Base-by-base conservation (phyloP, 2,113 vertebrate species). In the Origma solitaria region DNA sequence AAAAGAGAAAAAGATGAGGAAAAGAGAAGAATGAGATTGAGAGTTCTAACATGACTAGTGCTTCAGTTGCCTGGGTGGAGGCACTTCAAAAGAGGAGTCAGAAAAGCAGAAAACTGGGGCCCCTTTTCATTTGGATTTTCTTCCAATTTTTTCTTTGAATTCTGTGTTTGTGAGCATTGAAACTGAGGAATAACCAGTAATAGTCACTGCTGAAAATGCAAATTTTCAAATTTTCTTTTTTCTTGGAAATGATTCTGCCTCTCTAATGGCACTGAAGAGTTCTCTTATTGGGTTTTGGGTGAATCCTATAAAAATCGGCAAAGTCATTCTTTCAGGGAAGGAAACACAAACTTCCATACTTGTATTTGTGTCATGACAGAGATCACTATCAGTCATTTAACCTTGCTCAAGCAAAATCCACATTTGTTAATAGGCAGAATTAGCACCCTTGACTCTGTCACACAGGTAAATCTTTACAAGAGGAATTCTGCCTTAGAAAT, bases 161-260 rank as follows among this genome's bases (percentile, higher is more conserved):
- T 90, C 45, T 87, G 62, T 77, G n/a, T 69, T 87, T 85, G 53
- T 72, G 87, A 94, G 73, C 75, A 65, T 69, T 79, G 66, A 89
- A 91, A 82, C 44, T 76, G 54, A 93, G 58, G 54, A 95, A 87
- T 82, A 92, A 88, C 58, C 27, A 77, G 62, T 45, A 79, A 65
- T 47, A 79, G 54, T 80, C 78, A 82, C 66, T 91, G 84, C 78
- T 94, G 78, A 94, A 97, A 93, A 93, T 65, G 87, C 75, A 90
- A 82, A 82, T 91, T 85, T 96, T 95, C 5, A 77, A 54, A 21
- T 92, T 94, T 95, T 95, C 82, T 71, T 85, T 92, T 96, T 95
- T 88, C 89, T 91, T 94, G 73, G 89, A 95, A 82, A 54, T 62
- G 21, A 12, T 91, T 89, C 49, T 91, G 70, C 38, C 44, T 87